These are phyloP conservation scores for Gymnothorax reevesii DNA, from an alignment of 2,797 vertebrate species.

Conservation along the genomic window DNA sequence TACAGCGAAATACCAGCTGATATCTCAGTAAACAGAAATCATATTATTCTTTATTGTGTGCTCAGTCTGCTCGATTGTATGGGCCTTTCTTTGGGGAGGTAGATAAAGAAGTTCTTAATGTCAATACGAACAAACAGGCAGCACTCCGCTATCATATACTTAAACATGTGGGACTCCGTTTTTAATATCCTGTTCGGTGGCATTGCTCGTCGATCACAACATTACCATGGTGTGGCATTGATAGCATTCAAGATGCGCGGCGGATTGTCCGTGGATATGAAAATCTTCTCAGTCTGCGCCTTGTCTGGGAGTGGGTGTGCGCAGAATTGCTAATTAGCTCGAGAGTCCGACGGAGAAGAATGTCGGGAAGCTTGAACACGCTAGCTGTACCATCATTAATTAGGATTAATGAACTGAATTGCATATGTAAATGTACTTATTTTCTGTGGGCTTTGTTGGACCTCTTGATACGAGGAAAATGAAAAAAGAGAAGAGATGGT, in stretches of 20 bases:
- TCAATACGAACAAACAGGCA: slow-evolving; percentile 77
- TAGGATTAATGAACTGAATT: slow-evolving; percentile 53
- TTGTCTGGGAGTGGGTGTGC: slow-evolving; percentile 44
- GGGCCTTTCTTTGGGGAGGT: slow-evolving; percentile 75
- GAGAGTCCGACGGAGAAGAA: slow-evolving; percentile 41
- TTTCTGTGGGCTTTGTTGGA: slow-evolving; percentile 19
- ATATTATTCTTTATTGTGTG: slow-evolving; percentile 87
- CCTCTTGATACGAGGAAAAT: not conserved
- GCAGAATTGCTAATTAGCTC: slow-evolving; percentile 61
- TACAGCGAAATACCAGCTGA: slow-evolving; percentile 83
- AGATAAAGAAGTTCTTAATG: slow-evolving; percentile 92
- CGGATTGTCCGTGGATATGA: slow-evolving; percentile 55
- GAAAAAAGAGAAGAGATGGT: slow-evolving; percentile 11
- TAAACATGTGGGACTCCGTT: slow-evolving; percentile 62
- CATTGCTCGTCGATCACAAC: slow-evolving; percentile 42
- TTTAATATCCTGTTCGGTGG: slow-evolving; percentile 72
- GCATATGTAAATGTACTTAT: slow-evolving; percentile 47
- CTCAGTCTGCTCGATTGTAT: slow-evolving; percentile 76
- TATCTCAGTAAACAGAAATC: slow-evolving; percentile 91
- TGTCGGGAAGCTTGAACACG: slow-evolving; percentile 44
- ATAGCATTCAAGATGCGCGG: slow-evolving; percentile 55
- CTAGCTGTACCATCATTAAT: slow-evolving; percentile 49
- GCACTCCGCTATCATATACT: slow-evolving; percentile 49
- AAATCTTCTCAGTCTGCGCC: slow-evolving; percentile 49
- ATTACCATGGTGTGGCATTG: slow-evolving; percentile 48